phyloP scores from a whole-genome alignment of 2,113 vertebrate species.

The Dicrurus megarhynchus region DNA sequence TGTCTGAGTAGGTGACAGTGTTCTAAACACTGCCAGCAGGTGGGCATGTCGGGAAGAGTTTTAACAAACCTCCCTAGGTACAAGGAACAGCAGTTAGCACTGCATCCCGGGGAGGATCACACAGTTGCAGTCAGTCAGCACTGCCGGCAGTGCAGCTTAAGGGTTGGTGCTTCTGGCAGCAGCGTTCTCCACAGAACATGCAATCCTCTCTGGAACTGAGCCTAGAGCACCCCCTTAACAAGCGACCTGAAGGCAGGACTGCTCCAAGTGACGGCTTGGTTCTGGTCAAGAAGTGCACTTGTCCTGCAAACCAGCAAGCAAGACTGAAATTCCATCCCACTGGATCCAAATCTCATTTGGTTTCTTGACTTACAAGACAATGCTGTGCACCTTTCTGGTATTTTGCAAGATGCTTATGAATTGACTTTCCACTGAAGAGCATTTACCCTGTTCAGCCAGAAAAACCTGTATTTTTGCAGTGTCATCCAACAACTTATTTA shows the following conservation, averaged over 20 bases:
- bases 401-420: not conserved
- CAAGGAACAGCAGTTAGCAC: not conserved
- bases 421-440: not conserved
- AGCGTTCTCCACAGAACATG: not conserved
- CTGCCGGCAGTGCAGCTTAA: not conserved
- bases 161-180: not conserved
- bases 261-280: not conserved
- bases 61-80: not conserved
- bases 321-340: not conserved
- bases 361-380: not conserved
- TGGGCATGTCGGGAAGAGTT: rapidly evolving
- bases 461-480: not conserved
- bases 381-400: not conserved
- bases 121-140: not conserved
- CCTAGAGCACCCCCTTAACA: not conserved
- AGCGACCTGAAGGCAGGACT: not conserved
- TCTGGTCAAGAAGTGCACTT: not conserved
- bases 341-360: not conserved
- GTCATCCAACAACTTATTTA: not conserved
- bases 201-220: not conserved
- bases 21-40: not conserved
- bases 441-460: not conserved
- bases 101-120: not conserved
- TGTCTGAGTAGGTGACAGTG: not conserved
- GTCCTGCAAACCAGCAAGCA: not conserved